phyloP scores from a whole-genome alignment of 2,113 vertebrate genomes.

The Pavo muticus region DNA sequence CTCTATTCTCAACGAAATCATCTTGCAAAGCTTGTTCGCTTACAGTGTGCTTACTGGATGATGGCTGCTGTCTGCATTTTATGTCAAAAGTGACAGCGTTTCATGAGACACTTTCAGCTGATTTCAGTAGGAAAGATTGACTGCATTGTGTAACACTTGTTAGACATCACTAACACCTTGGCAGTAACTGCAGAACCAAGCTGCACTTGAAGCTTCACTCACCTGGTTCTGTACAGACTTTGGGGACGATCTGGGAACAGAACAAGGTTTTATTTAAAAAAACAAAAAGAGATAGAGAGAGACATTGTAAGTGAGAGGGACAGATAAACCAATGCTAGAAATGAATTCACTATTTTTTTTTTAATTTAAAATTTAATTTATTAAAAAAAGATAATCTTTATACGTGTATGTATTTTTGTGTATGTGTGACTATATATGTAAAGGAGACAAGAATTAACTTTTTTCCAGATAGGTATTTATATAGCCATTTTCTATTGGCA shows the following conservation, averaged over 20 bases:
- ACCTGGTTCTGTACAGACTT: not conserved
- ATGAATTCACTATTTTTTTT: not conserved
- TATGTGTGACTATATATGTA: not conserved
- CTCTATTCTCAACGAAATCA: not conserved
- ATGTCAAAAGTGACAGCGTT: not conserved
- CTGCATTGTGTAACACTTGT: not conserved
- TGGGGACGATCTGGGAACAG: not conserved
- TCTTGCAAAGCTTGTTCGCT: not conserved
- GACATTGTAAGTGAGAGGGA: no score
- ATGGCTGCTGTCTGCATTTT: not conserved
- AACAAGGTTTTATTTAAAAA: not conserved
- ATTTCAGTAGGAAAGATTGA: not conserved
- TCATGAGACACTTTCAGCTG: not conserved
- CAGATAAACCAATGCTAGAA: not conserved
- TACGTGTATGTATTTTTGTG: not conserved
- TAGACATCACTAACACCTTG: not conserved
- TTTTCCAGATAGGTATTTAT: not conserved
- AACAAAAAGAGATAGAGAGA: not conserved
- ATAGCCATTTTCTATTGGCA: not conserved
- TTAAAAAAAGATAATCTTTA: not conserved
- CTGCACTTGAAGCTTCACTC: no score
- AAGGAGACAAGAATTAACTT: not conserved
- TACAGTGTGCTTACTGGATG: not conserved
- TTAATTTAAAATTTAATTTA: not conserved
- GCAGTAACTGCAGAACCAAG: not conserved